Percentiles rank a stretch among this genome's conserved stretches.
Conservation (phyloP, 2,888 invertebrate genomes). For the Masnerella sp. region DNA sequence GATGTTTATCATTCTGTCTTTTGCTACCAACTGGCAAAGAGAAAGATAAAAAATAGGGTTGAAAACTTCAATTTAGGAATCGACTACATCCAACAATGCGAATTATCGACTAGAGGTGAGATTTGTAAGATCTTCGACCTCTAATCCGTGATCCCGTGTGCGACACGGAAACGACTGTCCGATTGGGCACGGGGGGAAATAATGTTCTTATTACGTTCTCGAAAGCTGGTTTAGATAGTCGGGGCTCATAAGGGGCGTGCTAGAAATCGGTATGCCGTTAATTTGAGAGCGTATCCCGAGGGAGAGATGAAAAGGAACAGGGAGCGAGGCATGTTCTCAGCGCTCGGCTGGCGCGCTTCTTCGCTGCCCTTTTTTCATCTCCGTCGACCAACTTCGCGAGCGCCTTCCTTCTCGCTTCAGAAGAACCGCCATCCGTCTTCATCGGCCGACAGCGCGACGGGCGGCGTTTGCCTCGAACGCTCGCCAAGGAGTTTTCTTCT, state of each 20-base stretch:
- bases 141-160: constrained; percentile 37
- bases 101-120: no score
- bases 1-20: no score
- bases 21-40: no score
- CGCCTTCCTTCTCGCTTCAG: constrained; percentile 68
- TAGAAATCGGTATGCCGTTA: constrained; percentile 77
- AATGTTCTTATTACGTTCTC: constrained; percentile 60
- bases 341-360: constrained; percentile 62
- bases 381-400: constrained; percentile 65
- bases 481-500: constrained; percentile 76
- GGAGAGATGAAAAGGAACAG: constrained; percentile 64
- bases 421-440: constrained; percentile 77
- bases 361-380: constrained; percentile 51
- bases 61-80: no score
- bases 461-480: constrained; percentile 78
- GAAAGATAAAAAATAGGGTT: no score
- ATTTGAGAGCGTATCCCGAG: constrained; percentile 75
- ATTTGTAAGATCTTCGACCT: no score
- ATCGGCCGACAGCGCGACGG: constrained; percentile 78
- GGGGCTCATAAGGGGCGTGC: constrained; percentile 68
- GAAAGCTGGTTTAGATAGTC: constrained; percentile 66
- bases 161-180: constrained; percentile 45
- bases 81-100: no score
- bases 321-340: constrained; percentile 61
- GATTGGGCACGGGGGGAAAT: constrained; percentile 46